Evolutionary conservation across 2,888 invertebrate genomes (phyloP).

Genomic region (Lydus trimaculatus): DNA sequence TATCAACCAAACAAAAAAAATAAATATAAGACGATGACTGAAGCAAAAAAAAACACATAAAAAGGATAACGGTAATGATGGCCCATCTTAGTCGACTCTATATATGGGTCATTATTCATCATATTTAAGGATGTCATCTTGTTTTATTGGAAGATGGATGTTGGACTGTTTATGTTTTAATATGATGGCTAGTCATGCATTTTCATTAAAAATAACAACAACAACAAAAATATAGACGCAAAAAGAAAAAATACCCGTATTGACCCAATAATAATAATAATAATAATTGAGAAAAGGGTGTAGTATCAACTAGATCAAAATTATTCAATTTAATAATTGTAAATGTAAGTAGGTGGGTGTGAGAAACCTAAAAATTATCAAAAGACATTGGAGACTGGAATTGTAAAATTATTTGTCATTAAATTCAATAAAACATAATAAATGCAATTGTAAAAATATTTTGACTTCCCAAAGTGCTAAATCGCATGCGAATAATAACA

Average conservation of each 20-base stretch:
- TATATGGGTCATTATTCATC: constrained; percentile 41
- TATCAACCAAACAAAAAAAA: not conserved
- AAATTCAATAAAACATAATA: not conserved
- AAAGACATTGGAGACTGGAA: not conserved
- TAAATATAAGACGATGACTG: not conserved
- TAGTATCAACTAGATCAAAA: not conserved
- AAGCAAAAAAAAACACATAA: not conserved
- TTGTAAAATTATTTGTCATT: not conserved
- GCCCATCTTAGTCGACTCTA: constrained; percentile 22
- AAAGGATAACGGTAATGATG: constrained; percentile 10
- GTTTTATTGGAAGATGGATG: constrained; percentile 49
- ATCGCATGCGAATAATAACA: not conserved
- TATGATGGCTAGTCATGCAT: constrained; percentile 41
- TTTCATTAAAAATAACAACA: constrained; percentile 27
- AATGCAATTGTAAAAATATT: not conserved
- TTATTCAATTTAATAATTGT: not conserved
- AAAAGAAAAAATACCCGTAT: constrained; percentile 17
- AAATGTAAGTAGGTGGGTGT: not conserved
- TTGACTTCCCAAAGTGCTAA: not conserved
- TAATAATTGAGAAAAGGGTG: not conserved
- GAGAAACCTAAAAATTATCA: not conserved
- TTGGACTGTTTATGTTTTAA: constrained; percentile 48
- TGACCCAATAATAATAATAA: constrained; percentile 7
- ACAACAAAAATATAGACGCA: not conserved
- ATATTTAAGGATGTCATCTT: constrained; percentile 46